A percentile compares a stretch with the other conserved stretches of the same genome.
These are phyloP conservation scores for Promerops cafer DNA, from an alignment of 2,113 vertebrate species.

Conservation along the genomic window DNA sequence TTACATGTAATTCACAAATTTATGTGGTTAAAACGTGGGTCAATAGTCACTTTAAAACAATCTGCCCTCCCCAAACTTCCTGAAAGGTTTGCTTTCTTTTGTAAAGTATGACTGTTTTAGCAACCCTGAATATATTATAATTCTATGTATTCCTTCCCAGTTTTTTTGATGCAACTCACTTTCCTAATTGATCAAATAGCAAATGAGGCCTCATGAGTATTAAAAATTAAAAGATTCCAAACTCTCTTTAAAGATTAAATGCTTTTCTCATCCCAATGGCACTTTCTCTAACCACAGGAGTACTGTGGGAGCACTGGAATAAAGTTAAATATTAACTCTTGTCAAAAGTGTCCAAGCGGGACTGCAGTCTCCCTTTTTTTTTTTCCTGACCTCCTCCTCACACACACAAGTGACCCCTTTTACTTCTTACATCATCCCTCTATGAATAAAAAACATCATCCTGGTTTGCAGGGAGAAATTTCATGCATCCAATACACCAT, in stretches of 20 bases:
- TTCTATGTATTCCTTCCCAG: not conserved
- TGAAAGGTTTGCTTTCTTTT: not conserved
- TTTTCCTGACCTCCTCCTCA: not conserved
- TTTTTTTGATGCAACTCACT: not conserved
- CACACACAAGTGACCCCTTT: not conserved
- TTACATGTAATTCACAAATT: not conserved
- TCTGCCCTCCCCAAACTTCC: not conserved
- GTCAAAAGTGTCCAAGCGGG: not conserved
- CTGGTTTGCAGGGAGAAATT: not conserved
- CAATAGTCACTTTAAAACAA: not conserved
- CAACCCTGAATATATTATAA: not conserved
- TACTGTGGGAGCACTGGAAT: not conserved
- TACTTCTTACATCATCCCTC: not conserved
- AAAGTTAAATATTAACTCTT: not conserved
- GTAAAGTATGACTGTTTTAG: not conserved
- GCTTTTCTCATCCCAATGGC: not conserved
- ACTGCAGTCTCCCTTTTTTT: not conserved
- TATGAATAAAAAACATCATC: not conserved
- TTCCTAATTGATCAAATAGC: not conserved
- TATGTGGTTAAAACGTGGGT: not conserved
- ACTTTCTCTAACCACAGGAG: not conserved
- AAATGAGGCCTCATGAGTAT: not conserved
- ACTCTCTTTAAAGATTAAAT: constrained; percentile 8
- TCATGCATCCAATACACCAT: not conserved
- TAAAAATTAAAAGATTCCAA: not conserved